These are phyloP conservation scores for Trematomus bernacchii DNA, from an alignment of 2,797 vertebrate genomes.

Conservation along the genomic window DNA sequence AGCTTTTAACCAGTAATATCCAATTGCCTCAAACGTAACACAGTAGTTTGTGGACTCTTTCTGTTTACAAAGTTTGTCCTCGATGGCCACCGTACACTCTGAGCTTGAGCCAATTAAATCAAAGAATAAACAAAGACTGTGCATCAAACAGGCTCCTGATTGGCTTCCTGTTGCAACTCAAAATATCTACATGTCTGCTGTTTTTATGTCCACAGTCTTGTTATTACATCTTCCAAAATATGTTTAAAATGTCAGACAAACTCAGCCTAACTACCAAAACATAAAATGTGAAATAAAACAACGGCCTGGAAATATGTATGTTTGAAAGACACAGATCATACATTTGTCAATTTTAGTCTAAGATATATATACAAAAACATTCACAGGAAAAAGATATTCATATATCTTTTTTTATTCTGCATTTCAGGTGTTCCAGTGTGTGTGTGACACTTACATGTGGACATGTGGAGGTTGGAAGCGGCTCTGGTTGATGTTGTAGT, in stretches of 20 bases:
- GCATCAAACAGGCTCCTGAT: slow-evolving; percentile 38
- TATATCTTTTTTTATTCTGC: not conserved
- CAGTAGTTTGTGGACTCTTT: not conserved
- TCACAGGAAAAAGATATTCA: not conserved
- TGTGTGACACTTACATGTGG: slow-evolving; percentile 91
- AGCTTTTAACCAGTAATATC: not conserved
- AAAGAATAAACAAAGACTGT: slow-evolving; percentile 39
- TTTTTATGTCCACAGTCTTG: not conserved
- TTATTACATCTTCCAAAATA: not conserved
- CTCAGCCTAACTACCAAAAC: not conserved
- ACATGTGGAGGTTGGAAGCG: slow-evolving; percentile 97
- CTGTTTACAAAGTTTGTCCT: slow-evolving; percentile 27
- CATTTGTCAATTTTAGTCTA: not conserved
- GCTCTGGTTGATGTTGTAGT: slow-evolving; percentile 99
- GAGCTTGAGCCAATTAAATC: slow-evolving; percentile 48
- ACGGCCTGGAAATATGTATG: not conserved
- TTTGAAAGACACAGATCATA: not conserved
- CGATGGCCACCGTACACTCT: slow-evolving; percentile 25
- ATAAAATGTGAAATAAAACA: not conserved
- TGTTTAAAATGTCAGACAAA: not conserved
- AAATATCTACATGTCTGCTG: not conserved
- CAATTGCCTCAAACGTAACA: not conserved
- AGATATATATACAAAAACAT: not conserved
- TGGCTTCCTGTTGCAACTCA: slow-evolving; percentile 29
- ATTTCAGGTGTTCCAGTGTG: slow-evolving; percentile 1